These are phyloP conservation scores for Burhinus bistriatus DNA, from an alignment of 2,113 vertebrate genomes.

Conservation along the genomic window DNA sequence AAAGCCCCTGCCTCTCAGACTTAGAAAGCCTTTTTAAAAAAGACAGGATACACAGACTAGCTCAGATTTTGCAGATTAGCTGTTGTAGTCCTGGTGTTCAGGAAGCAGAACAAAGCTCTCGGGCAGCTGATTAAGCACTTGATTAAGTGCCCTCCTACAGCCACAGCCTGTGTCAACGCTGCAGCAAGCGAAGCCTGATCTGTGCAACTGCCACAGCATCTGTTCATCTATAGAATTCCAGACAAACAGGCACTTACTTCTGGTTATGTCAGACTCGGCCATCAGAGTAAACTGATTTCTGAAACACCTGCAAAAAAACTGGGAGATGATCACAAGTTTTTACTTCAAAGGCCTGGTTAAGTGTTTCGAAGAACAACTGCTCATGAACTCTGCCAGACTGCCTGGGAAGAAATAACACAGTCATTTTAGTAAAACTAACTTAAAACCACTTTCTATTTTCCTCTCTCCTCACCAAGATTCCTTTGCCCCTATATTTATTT, in stretches of 20 bases:
- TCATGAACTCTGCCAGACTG: neutral
- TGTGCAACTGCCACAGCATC: neutral
- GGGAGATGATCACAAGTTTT: neutral
- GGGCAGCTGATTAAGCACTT: neutral
- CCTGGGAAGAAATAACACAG: neutral
- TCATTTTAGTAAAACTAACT: neutral
- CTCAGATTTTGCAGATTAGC: neutral
- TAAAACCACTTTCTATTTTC: neutral
- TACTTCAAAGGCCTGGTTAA: neutral
- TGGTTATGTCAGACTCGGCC: neutral
- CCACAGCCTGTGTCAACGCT: neutral
- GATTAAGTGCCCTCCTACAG: neutral
- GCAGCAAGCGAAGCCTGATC: neutral
- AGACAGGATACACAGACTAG: neutral
- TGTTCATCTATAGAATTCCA: neutral
- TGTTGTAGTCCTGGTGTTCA: neutral
- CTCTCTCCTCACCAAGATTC: neutral
- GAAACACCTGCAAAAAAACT: neutral
- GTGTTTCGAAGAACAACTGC: neutral
- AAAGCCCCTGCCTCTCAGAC: neutral
- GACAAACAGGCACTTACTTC: neutral
- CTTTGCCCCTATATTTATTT: neutral
- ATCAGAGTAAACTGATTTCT: neutral
- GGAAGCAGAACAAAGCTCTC: neutral
- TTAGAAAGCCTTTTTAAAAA: neutral